phyloP scores from a whole-genome alignment of 2,888 invertebrate species.

The Cephus spinipes region DNA sequence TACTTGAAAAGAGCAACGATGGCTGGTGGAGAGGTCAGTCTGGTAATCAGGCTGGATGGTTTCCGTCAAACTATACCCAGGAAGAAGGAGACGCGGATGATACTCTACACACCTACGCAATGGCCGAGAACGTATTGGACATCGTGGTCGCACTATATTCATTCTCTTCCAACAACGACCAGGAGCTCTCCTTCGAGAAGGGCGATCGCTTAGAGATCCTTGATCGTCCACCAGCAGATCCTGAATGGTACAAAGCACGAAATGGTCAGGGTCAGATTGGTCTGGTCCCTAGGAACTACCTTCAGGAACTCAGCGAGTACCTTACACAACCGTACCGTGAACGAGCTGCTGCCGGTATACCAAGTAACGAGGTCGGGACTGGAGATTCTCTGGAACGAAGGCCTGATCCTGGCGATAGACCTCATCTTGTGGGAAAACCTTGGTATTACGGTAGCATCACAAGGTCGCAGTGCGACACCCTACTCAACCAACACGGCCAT shows the following conservation, averaged over 20 bases:
- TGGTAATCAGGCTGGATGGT: slow-evolving; percentile 84
- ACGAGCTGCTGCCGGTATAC: slow-evolving; percentile 48
- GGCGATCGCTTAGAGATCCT: slow-evolving; percentile 96
- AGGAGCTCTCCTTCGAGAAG: slow-evolving; percentile 96
- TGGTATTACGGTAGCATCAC: slow-evolving; percentile 99
- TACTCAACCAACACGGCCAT: slow-evolving; percentile 94
- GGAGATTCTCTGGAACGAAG: slow-evolving; percentile 70
- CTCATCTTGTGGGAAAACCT: slow-evolving; percentile 82
- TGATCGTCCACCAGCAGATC: slow-evolving; percentile 96
- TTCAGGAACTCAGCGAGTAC: slow-evolving; percentile 92
- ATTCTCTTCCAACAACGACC: slow-evolving; percentile 93
- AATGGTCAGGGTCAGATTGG: slow-evolving; percentile 94
- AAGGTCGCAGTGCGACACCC: slow-evolving; percentile 94
- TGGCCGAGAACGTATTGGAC: slow-evolving; percentile 95
- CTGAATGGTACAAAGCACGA: slow-evolving; percentile 98
- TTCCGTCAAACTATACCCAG: slow-evolving; percentile 98
- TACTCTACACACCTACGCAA: slow-evolving; percentile 90
- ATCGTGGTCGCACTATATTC: slow-evolving; percentile 96
- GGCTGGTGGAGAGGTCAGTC: slow-evolving; percentile 97
- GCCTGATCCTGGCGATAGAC: slow-evolving; percentile 71
- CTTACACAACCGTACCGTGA: slow-evolving; percentile 86
- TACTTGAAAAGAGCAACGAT: slow-evolving; percentile 98
- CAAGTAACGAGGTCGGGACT: slow-evolving; percentile 54
- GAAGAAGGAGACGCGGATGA: slow-evolving; percentile 90
- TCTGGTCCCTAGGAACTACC: slow-evolving; percentile 94